Evolutionary conservation across 2,113 vertebrate genomes (phyloP), one percentile per base, ranked within the genome.

Genomic region (Phalacrocorax carbo): DNA sequence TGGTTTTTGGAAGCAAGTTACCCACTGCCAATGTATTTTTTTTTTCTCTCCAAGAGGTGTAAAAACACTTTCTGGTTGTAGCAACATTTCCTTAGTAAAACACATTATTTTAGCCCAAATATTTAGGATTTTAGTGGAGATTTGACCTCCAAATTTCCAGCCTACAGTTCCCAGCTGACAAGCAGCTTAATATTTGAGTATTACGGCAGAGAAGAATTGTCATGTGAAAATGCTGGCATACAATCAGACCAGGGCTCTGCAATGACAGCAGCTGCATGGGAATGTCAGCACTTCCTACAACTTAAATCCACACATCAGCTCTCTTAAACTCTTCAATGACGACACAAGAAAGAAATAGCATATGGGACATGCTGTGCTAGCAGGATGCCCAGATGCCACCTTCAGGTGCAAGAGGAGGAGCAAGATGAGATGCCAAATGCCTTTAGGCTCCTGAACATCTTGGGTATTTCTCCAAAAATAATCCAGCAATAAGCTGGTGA

Each of bases 251-350:
- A 70, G 48, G 49, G 70, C 51, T 75, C 58, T 72, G 89, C 91
- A 94, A 15, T 52, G 70, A 85, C 94, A 96, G 88, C 92, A 97
- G 96, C 94, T 95, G 90, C 93, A 94, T 2, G 42, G 87, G 84
- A 94, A 94, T 75, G 81, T 95, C 92, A 94, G 93, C 89, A 86
- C 86, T 96, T 96, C 89, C 94, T 97, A 93, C 94, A 94, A 58
- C 92, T 91, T 96, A 94, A 97, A 95, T 94, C 95, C 94, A 88
- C 46, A 68, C 62, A 80, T 20, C 90, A 96, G 89, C 81, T 93
- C 91, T 75, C 88, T 44, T 48, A 20, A 95, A 91, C 88, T 69
- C 93, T 34, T 72, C 61, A 69, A 5, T 94, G 93, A 96, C 7
- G 7, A 93, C 95, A 96, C 60, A 36, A 95, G 92, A 61, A 94